A percentile compares a stretch with the other conserved stretches of the same genome.
These are phyloP conservation scores for Tamias sibiricus DNA, from an alignment of 2,113 vertebrate species.

Conservation along the genomic window DNA sequence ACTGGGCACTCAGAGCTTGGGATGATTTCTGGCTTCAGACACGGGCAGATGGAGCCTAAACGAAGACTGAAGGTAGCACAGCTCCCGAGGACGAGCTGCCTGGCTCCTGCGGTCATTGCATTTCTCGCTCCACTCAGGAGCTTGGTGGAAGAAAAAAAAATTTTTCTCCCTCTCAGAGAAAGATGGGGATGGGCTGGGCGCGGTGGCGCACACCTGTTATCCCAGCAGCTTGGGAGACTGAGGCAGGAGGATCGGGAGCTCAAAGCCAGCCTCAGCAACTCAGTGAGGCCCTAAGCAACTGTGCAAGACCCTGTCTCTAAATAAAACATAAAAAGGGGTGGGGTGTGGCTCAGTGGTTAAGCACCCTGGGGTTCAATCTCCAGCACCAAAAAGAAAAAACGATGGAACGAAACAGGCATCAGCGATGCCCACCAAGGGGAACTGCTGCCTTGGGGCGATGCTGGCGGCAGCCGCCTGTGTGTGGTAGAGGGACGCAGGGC, in stretches of 20 bases:
- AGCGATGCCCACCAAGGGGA: not conserved
- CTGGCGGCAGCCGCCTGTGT: not conserved
- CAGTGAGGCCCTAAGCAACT: too few species aligned
- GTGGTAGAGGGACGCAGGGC: not conserved
- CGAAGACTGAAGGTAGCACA: not conserved
- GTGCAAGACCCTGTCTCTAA: too few species aligned
- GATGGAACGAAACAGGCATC: not conserved
- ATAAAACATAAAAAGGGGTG: too few species aligned
- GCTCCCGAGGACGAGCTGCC: not conserved
- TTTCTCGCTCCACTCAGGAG: slow-evolving; percentile 27
- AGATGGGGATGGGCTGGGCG: not conserved
- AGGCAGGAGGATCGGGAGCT: too few species aligned
- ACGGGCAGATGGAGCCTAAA: slow-evolving; percentile 26
- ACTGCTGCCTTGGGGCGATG: not conserved
- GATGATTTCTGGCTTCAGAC: slow-evolving; percentile 68
- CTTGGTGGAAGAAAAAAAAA: not conserved
- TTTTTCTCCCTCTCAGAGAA: not conserved
- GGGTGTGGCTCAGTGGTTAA: too few species aligned
- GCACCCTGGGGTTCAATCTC: too few species aligned
- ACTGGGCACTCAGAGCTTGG: not conserved
- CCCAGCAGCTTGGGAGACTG: too few species aligned
- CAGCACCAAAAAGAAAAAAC: too few species aligned
- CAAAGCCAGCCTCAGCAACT: too few species aligned
- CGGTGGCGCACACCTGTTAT: too few species aligned
- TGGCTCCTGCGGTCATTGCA: not conserved